Percentiles rank a stretch among this genome's conserved stretches.
These are phyloP conservation scores for Sialia sialis DNA, from an alignment of 2,113 vertebrate genomes.

Conservation along the genomic window DNA sequence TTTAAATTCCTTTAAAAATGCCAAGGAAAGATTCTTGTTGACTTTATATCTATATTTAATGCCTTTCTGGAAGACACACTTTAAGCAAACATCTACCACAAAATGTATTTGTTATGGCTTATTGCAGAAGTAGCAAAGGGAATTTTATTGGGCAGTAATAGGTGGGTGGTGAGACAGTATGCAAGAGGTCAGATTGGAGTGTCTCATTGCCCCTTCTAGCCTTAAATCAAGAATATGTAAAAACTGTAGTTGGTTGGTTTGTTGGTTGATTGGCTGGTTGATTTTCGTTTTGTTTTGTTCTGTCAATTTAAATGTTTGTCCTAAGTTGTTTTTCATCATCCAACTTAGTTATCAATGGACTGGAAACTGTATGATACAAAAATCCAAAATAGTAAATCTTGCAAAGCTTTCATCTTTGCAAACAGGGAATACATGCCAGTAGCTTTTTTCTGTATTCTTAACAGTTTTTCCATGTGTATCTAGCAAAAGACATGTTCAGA, in stretches of 20 bases:
- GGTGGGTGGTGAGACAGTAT: background rate
- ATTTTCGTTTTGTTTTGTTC: background rate
- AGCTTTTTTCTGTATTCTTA: background rate
- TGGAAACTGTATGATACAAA: background rate
- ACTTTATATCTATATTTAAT: background rate
- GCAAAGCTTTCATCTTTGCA: background rate
- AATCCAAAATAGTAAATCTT: background rate
- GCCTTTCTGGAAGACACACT: background rate
- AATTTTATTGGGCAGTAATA: background rate
- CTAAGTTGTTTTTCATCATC: background rate
- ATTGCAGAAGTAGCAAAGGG: background rate
- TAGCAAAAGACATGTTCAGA: background rate
- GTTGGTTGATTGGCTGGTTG: background rate
- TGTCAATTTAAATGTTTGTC: background rate
- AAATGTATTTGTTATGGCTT: background rate
- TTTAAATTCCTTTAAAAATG: background rate
- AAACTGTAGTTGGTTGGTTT: background rate
- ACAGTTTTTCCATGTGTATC: background rate
- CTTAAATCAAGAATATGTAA: background rate
- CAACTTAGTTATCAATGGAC: background rate
- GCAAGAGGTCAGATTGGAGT: background rate
- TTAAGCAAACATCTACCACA: background rate
- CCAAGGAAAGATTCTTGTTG: background rate
- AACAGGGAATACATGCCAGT: background rate
- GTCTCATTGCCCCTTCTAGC: background rate